Percentiles rank a stretch among this genome's conserved stretches.
phyloP scores from a whole-genome alignment of 2,113 vertebrate species.

The Gallinago undulata region DNA sequence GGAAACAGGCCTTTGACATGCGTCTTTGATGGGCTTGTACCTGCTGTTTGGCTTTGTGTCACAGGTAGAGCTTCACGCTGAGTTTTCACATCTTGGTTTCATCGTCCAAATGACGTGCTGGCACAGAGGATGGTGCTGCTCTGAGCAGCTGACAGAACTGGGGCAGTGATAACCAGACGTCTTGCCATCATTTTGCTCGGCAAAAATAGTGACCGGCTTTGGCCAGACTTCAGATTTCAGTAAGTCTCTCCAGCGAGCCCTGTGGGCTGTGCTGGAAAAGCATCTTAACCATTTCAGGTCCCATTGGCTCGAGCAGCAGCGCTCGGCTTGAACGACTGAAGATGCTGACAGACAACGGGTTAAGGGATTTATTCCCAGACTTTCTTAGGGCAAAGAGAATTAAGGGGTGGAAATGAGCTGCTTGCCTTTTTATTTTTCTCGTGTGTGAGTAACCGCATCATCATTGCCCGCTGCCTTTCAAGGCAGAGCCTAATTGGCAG shows the following conservation, averaged over 20 bases:
- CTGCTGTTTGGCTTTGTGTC: not conserved
- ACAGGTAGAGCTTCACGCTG: not conserved
- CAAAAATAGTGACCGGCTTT: conserved; percentile 58
- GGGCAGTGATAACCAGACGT: conserved; percentile 45
- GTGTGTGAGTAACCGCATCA: not conserved
- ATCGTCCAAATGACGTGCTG: not conserved
- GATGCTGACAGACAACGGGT: not conserved
- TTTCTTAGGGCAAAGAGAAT: not conserved
- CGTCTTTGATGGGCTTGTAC: not conserved
- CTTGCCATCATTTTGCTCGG: conserved; percentile 57
- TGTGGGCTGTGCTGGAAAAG: not conserved
- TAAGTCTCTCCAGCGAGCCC: conserved; percentile 44
- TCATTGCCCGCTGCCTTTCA: not conserved
- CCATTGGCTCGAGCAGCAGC: not conserved
- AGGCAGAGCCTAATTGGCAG: not conserved
- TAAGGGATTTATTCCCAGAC: not conserved
- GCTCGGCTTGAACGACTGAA: not conserved
- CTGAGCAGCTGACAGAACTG: conserved; percentile 5
- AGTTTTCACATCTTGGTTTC: not conserved
- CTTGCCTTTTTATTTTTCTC: not conserved
- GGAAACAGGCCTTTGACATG: not conserved
- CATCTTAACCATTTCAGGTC: not conserved
- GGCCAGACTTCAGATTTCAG: conserved; percentile 45
- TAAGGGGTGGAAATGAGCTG: not conserved
- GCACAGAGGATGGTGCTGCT: not conserved